phyloP scores from a whole-genome alignment of 2,113 vertebrate species.

The Vulpes lagopus region DNA sequence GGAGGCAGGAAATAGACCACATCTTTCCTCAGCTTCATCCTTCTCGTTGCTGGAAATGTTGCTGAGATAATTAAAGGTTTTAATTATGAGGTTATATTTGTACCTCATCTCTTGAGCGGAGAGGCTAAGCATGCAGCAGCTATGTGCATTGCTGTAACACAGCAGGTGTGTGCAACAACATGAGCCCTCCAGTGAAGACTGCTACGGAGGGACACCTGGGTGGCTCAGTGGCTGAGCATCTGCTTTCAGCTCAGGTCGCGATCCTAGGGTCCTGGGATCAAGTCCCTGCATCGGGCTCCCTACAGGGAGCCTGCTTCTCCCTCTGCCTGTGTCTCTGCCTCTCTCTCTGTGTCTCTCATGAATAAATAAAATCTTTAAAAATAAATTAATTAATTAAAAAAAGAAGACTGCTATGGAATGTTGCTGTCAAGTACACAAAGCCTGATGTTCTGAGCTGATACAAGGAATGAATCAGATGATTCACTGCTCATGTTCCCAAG shows the following conservation, averaged over 20 bases:
- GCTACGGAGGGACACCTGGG: no score
- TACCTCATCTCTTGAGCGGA: background rate
- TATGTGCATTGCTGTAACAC: fast-evolving
- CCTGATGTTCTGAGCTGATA: background rate
- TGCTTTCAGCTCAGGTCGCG: no score
- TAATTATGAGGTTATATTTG: background rate
- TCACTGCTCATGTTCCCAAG: no score
- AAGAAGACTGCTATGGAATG: fast-evolving
- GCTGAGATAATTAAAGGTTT: background rate
- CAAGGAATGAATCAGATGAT: background rate
- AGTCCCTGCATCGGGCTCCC: no score
- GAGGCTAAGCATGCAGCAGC: no score
- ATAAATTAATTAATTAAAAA: no score
- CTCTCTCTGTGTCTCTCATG: no score
- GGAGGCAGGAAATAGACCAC: background rate
- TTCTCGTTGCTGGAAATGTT: background rate
- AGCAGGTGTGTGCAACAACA: fast-evolving
- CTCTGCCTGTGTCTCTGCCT: no score
- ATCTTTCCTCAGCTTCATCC: background rate
- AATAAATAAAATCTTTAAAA: no score
- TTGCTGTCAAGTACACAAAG: background rate
- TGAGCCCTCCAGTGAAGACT: fast-evolving
- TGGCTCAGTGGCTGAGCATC: no score
- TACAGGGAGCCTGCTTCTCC: no score
- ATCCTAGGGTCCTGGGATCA: no score